These are phyloP conservation scores for Rhagium mordax DNA, from an alignment of 2,888 invertebrate genomes.

Conservation along the genomic window DNA sequence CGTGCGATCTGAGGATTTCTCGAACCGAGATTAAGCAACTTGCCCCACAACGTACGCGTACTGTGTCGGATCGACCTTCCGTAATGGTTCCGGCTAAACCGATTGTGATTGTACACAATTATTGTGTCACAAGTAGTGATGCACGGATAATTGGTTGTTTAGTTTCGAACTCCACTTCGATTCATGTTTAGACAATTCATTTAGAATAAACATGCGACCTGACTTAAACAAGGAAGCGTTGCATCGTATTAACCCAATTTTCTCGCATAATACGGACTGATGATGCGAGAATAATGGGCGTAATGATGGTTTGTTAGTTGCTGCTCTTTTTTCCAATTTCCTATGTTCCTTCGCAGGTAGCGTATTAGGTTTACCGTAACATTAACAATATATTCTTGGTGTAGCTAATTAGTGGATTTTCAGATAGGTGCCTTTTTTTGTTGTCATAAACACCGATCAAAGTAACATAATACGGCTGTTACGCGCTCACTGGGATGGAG, in stretches of 20 bases:
- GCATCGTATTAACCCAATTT: conserved; percentile 29
- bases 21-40: too few relatives aligned
- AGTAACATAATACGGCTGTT: not conserved
- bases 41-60: too few relatives aligned
- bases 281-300: conserved; percentile 21
- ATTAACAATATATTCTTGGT: conserved; percentile 5
- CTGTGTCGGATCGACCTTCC: not conserved
- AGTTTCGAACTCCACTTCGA: not conserved
- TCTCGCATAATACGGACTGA: conserved; percentile 13
- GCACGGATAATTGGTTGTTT: conserved; percentile 8
- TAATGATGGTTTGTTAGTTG: conserved; percentile 18
- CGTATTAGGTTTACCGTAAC: conserved; percentile 6
- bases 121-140: conserved; percentile 13
- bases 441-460: not conserved
- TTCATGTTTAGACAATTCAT: conserved; percentile 22
- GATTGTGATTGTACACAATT: conserved; percentile 3
- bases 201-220: conserved; percentile 16
- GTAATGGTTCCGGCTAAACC: not conserved
- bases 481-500: not conserved
- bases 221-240: conserved; percentile 21
- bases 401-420: not conserved
- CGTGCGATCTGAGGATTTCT: too few relatives aligned
- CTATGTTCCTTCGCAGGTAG: not conserved
- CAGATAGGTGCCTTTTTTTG: not conserved
- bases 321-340: conserved; percentile 12